Conservation (phyloP, 2,113 vertebrate species). For the Cryptotis parvus region DNA sequence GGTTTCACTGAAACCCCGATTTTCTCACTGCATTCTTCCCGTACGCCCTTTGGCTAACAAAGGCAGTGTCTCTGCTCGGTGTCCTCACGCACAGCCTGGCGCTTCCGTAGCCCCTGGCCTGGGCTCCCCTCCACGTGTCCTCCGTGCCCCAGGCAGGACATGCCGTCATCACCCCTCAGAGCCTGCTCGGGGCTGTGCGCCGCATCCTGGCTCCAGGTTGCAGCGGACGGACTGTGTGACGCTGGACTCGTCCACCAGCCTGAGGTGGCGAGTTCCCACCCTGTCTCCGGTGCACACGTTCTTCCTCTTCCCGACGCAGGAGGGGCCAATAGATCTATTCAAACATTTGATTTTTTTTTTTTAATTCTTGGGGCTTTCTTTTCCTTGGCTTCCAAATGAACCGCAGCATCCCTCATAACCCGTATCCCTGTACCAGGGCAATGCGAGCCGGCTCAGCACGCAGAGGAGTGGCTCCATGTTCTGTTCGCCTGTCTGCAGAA, state of each 20-base stretch:
- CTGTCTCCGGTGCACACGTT: not conserved
- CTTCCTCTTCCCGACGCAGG: not conserved
- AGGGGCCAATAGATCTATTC: not conserved
- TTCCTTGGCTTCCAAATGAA: slow-evolving; percentile 60
- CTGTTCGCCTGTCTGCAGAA: slow-evolving; percentile 84
- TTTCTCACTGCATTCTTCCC: not conserved
- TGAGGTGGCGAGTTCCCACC: not conserved
- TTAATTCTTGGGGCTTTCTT: slow-evolving; percentile 39
- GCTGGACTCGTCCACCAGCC: not conserved
- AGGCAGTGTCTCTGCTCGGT: not conserved
- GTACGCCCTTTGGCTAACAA: fast-evolving
- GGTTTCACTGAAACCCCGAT: slow-evolving; percentile 46
- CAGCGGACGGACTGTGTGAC: not conserved
- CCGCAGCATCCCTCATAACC: slow-evolving; percentile 39
- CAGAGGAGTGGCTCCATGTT: slow-evolving; percentile 85
- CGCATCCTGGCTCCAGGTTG: not conserved
- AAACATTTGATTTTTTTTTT: slow-evolving; percentile 48
- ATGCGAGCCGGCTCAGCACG: slow-evolving; percentile 80
- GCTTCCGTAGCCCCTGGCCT: not conserved
- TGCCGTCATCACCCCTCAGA: not conserved
- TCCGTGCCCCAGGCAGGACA: too few relatives aligned
- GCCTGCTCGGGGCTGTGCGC: fast-evolving
- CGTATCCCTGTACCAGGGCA: slow-evolving; percentile 60
- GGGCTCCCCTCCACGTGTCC: too few relatives aligned
- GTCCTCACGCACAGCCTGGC: fast-evolving